Evolutionary conservation across 2,888 invertebrate species (phyloP).

Genomic region (Urechis unicinctus): DNA sequence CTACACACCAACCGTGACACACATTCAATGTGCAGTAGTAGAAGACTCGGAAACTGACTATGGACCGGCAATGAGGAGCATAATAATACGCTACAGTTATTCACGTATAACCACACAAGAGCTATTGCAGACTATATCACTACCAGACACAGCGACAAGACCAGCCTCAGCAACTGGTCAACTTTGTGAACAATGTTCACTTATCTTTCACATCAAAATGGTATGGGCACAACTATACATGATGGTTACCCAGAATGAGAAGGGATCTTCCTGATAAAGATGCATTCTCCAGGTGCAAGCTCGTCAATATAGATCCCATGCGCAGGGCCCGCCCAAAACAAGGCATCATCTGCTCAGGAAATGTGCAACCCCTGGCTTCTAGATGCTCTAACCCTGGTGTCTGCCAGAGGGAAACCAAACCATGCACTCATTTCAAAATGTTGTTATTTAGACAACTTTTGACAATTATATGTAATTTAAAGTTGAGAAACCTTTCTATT

Average conservation of each 20-base stretch:
- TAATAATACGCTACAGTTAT: too few relatives aligned
- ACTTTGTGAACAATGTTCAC: too few relatives aligned
- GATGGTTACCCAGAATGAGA: conserved; percentile 60
- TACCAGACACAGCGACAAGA: too few relatives aligned
- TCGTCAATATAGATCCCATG: conserved; percentile 64
- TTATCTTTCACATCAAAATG: neutral
- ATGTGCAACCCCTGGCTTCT: conserved; percentile 61
- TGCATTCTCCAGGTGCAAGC: conserved; percentile 73
- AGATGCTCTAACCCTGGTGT: conserved; percentile 65
- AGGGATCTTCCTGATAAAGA: conserved; percentile 68
- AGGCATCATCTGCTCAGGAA: conserved; percentile 66
- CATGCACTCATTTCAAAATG: neutral
- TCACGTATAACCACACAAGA: too few relatives aligned
- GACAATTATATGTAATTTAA: too few relatives aligned
- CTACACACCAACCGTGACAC: conserved; percentile 52
- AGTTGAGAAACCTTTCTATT: too few relatives aligned
- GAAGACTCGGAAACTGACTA: too few relatives aligned
- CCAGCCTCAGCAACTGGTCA: too few relatives aligned
- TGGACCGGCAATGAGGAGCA: too few relatives aligned
- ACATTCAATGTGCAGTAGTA: too few relatives aligned
- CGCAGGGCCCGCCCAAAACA: conserved; percentile 68
- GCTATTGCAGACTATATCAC: too few relatives aligned
- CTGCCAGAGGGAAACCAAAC: conserved; percentile 50
- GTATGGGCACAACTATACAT: neutral
- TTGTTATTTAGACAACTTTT: too few relatives aligned